Evolutionary conservation across 2,888 invertebrate species (phyloP), one percentile per base, ranked within the genome.

Genomic region (Nineta flava): DNA sequence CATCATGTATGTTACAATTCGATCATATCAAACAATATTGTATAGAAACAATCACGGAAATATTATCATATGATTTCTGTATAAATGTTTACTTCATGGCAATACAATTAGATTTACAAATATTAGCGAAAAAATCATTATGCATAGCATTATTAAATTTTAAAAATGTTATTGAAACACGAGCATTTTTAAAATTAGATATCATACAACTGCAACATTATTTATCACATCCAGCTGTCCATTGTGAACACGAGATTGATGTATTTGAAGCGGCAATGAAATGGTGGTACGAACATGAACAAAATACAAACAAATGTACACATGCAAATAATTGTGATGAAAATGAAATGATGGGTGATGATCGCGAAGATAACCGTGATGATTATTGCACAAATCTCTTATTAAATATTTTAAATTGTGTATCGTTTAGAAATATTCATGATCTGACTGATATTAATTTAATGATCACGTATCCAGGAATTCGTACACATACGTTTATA

Each of bases 1-100:
- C 65, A 2, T 61, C 67, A 13, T 62, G 62, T 52, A 66, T 68
- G 63, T 57, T 70, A 41, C 68, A 70, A 55, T 68, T 72, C 53
- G 57, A 59, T 1, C 48, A 57, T 10, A 59, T 71, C 19, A 61
- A 60, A 54, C 50, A 57, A n/a, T 48, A 44, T 16, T 44, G 44
- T 19, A 19, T 34, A 5, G 13, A n/a, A 17, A 44, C 44, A 16
- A 44, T 49, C 21, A 35, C 32, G n/a, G 45, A 45, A 26, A 49
- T 35, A 12, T 21, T 49, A 16, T 26, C 32, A 6, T 13, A 17
- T 17, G 48, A 54, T n/a, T 63, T 62, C 53, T 64, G 64, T 51
- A 47, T 67, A 34, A 59, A 61, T 53, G 57, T 65, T 49, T 67
- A 66, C 65, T 52, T 58, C 49, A 51, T 58, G 10, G 56, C 61